Evolutionary conservation across 2,888 invertebrate species (phyloP).

Genomic region (Apotomis capreana): DNA sequence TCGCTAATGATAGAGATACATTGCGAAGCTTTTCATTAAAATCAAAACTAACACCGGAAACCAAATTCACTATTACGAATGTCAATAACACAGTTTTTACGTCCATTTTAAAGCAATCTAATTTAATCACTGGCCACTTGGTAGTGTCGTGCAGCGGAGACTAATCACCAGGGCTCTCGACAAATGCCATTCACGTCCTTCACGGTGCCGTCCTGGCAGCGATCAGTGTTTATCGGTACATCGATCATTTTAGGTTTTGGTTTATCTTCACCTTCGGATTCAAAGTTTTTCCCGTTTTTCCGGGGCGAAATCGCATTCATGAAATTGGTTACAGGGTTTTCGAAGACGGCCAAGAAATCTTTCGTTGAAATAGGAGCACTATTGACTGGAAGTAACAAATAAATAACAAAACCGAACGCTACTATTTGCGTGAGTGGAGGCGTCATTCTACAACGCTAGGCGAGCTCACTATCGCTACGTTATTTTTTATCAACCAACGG

Average conservation of each 20-base stretch:
- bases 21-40: slow-evolving; percentile 59
- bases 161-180: slow-evolving; percentile 66
- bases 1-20: slow-evolving; percentile 43
- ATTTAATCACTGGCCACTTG: slow-evolving; percentile 56
- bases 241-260: slow-evolving; percentile 62
- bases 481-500: slow-evolving; percentile 57
- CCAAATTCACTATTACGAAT: slow-evolving; percentile 51
- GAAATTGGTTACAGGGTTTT: slow-evolving; percentile 70
- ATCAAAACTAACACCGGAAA: slow-evolving; percentile 56
- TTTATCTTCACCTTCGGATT: slow-evolving; percentile 40
- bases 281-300: slow-evolving; percentile 20
- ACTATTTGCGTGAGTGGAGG: slow-evolving; percentile 65
- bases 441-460: slow-evolving; percentile 70
- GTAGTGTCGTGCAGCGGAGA: slow-evolving; percentile 41
- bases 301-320: slow-evolving; percentile 47
- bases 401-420: slow-evolving; percentile 61
- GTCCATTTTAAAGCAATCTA: slow-evolving; percentile 63
- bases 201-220: slow-evolving; percentile 54
- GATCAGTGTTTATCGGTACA: slow-evolving; percentile 62
- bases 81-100: slow-evolving; percentile 56
- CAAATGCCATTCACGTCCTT: slow-evolving; percentile 69
- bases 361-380: slow-evolving; percentile 58
- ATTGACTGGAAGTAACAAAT: slow-evolving; percentile 57
- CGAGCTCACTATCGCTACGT: slow-evolving; percentile 52
- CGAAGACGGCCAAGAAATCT: slow-evolving; percentile 64